phyloP scores from a whole-genome alignment of 2,113 vertebrate genomes.

The Tetrax tetrax region DNA sequence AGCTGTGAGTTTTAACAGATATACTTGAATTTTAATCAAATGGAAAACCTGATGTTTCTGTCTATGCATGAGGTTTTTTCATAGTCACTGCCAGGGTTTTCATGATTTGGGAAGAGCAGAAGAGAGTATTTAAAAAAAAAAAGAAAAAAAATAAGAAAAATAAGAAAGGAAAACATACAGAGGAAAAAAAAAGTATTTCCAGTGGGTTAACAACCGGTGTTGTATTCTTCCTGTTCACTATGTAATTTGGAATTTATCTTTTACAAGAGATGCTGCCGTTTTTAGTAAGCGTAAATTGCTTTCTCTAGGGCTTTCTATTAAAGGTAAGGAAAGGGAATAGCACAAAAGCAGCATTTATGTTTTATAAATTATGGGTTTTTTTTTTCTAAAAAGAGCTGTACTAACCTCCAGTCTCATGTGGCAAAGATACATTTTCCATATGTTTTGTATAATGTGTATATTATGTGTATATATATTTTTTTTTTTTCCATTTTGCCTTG shows the following conservation, averaged over 20 bases:
- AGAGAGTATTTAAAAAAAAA: background rate
- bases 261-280: background rate
- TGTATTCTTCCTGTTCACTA: background rate
- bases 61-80: background rate
- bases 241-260: constrained; percentile 15
- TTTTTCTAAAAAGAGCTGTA: background rate
- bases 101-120: background rate
- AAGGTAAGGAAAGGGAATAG: constrained; percentile 6
- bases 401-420: background rate
- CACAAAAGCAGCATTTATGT: constrained; percentile 1
- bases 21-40: background rate
- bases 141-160: rapidly evolving
- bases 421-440: constrained; percentile 28
- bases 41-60: background rate
- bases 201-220: background rate
- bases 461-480: background rate
- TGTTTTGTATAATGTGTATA: background rate
- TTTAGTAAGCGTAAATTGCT: constrained; percentile 26
- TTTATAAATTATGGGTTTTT: constrained; percentile 7
- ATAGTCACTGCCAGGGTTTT: background rate
- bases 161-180: background rate
- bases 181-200: background rate
- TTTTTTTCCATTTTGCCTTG: background rate
- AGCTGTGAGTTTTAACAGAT: background rate
- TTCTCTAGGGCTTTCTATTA: constrained; percentile 5